phyloP scores from a whole-genome alignment of 1,140 invertebrate genomes.

The Brachionus koreanus region DNA sequence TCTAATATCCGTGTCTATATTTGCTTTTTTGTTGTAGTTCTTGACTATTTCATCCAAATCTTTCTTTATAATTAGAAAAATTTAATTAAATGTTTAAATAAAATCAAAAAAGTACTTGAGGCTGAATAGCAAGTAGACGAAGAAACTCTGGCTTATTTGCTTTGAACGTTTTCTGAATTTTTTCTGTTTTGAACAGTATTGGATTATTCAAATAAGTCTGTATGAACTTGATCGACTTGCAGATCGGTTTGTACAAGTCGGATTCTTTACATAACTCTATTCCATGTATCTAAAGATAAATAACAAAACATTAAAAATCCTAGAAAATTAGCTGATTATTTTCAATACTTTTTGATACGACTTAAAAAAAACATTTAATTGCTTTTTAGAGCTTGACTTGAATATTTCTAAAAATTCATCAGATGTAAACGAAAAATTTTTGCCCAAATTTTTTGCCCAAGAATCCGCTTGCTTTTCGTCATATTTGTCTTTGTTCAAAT shows the following conservation, averaged over 20 bases:
- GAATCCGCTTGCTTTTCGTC: not conserved
- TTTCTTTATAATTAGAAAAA: not conserved
- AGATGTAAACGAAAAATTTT: slow-evolving; percentile 3
- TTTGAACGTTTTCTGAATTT: slow-evolving; percentile 41
- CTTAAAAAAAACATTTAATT: slow-evolving; percentile 6
- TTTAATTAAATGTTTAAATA: not conserved
- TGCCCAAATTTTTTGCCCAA: not conserved
- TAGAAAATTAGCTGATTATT: not conserved
- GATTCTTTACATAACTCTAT: not conserved
- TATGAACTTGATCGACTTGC: slow-evolving; percentile 35
- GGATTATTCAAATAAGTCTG: slow-evolving; percentile 10
- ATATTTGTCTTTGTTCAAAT: not conserved
- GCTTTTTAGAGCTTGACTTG: not conserved
- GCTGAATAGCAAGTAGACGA: slow-evolving; percentile 21
- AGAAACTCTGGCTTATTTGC: slow-evolving; percentile 28
- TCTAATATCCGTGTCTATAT: not conserved
- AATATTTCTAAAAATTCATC: slow-evolving; percentile 17
- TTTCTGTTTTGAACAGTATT: slow-evolving; percentile 17
- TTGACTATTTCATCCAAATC: not conserved
- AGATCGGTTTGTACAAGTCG: not conserved
- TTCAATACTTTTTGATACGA: not conserved
- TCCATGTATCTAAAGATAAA: not conserved
- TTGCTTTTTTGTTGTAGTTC: not conserved
- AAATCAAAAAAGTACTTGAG: not conserved
- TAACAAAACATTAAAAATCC: not conserved